Conservation (phyloP, 2,888 invertebrate genomes). For the Congeria kusceri region DNA sequence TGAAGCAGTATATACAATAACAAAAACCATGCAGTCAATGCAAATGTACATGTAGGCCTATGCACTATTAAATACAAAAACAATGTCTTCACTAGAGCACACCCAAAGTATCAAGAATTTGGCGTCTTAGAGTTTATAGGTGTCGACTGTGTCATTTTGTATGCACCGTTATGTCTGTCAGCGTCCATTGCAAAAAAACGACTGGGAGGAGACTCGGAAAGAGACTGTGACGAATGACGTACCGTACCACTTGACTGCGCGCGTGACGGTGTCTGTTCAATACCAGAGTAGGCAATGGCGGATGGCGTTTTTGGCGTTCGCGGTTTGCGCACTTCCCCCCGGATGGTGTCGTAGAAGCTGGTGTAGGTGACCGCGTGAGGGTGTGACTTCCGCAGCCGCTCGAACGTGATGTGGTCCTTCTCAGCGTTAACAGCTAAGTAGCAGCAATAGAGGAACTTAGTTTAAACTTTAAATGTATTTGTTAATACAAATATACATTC, state of each 20-base stretch:
- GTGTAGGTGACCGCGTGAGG: conserved; percentile 56
- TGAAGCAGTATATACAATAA: too few relatives aligned
- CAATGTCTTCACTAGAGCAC: too few relatives aligned
- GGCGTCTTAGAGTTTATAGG: too few relatives aligned
- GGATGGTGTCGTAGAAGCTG: conserved; percentile 50
- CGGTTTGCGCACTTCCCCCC: conserved; percentile 51
- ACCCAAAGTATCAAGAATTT: too few relatives aligned
- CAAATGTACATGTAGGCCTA: too few relatives aligned
- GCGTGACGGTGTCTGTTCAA: conserved; percentile 12
- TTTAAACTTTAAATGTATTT: too few relatives aligned
- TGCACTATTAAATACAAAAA: too few relatives aligned
- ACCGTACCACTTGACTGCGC: not conserved
- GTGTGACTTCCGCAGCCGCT: conserved; percentile 36
- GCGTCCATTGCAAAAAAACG: not conserved
- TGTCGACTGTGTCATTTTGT: too few relatives aligned
- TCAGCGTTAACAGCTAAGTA: conserved; percentile 57
- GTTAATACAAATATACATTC: too few relatives aligned
- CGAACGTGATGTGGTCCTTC: conserved; percentile 53
- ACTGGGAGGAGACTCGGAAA: not conserved
- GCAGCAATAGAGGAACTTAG: too few relatives aligned
- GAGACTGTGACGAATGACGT: not conserved
- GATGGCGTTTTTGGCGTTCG: conserved; percentile 45
- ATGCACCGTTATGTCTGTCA: too few relatives aligned
- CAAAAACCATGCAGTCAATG: too few relatives aligned
- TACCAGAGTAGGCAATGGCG: conserved; percentile 26